Base-by-base conservation (phyloP, 92 coral and sea anemone genomes). In the Actinostola sp. region DNA sequence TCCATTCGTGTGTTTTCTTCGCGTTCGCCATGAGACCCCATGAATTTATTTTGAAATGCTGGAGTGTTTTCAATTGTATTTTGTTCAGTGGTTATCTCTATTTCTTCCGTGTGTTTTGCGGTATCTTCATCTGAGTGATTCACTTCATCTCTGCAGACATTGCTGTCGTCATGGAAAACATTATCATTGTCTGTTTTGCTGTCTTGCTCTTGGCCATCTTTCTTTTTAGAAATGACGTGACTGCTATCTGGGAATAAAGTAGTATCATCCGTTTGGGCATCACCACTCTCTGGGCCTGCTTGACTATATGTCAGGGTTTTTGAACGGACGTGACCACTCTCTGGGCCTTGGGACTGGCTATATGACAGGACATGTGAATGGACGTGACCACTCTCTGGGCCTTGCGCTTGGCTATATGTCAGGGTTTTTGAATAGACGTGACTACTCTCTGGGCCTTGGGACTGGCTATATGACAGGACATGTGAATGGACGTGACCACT, bases 1-100 rank as follows among this genome's bases (percentile, higher is more conserved):
- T 67, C n/a, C 38, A 29, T 28, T 67, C 60, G 26, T 50, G 46
- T 31, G 41, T 6, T 2, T 67, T 24, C 45, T 14, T 49, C 66
- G 10, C n/a, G 21, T 36, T 5, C 25, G 54, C 24, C 0, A 16
- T 48, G 57, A 27, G 30, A 16, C 43, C 12, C 32, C 8, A 32
- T 59, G 25, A 24, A 36, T 29, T 11, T 24, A 0, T 52, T 52
- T 12, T 68, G 56, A 46, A 27, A 0, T 21, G 30, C 62, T 51
- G 29, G 33, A 34, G 6, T 23, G 16, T 13, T 30, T 21, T 34
- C 29, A 10, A 17, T 56, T 15, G 12, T 31, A 25, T 13, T 52
- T 50, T 68, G 19, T 30, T 50, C 63, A 28, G 33, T 23, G 9
- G 59, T 13, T 17, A 21, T n/a, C 0, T 24, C 49, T 48, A 15